Evolutionary conservation across 2,888 invertebrate genomes (phyloP).

Genomic region (Gerris lacustris): DNA sequence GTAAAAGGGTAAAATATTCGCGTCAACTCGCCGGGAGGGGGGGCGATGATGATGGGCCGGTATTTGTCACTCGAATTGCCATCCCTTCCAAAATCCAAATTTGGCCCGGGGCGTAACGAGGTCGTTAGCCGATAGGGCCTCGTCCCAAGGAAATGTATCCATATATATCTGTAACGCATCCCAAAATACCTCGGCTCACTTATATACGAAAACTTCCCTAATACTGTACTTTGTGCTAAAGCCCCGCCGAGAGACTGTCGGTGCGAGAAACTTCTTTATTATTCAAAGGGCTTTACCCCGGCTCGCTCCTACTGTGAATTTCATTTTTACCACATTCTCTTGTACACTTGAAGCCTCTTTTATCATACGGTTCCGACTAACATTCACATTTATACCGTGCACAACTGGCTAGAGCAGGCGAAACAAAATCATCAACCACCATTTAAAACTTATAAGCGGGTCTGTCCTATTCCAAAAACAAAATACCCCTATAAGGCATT

Average conservation of each 20-base stretch:
- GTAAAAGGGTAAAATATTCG: no score
- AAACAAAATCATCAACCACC: no score
- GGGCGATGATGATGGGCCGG: slow-evolving; percentile 21
- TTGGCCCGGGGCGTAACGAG: slow-evolving; percentile 21
- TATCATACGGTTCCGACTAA: no score
- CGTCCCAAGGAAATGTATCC: background rate
- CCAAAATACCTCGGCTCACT: background rate
- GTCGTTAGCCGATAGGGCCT: slow-evolving; percentile 19
- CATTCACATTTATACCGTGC: no score
- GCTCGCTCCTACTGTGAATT: no score
- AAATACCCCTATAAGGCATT: no score
- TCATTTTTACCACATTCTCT: no score
- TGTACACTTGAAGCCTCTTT: no score
- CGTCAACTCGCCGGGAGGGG: background rate
- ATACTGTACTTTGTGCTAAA: background rate
- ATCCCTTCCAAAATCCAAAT: slow-evolving; percentile 19
- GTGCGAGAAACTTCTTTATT: background rate
- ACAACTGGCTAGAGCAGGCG: no score
- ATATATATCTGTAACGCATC: background rate
- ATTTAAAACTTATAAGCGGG: no score
- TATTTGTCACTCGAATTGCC: slow-evolving; percentile 24
- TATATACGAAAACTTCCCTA: background rate
- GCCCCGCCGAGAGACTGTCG: background rate
- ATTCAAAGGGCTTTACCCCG: background rate
- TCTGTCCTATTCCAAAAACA: no score